Percentiles rank a stretch among this genome's conserved stretches.
Conservation (phyloP, 2,113 vertebrate species). For the Myiopsitta monachus region DNA sequence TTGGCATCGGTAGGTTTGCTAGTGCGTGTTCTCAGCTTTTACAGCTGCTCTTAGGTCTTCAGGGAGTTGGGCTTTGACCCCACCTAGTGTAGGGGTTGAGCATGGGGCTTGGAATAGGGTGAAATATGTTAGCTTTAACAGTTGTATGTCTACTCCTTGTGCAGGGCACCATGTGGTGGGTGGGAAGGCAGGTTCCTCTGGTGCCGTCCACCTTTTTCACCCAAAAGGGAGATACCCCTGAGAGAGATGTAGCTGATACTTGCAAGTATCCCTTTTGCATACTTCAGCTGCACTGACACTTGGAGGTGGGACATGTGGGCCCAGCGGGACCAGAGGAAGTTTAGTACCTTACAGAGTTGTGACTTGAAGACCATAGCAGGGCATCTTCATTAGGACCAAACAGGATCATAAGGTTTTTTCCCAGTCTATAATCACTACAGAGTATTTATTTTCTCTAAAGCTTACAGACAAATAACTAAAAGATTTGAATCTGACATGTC, state of each 20-base stretch:
- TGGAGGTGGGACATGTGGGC: not conserved
- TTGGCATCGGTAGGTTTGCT: fast-evolving
- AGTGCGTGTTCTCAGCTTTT: not conserved
- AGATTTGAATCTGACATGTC: not conserved
- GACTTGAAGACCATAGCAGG: not conserved
- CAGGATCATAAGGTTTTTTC: not conserved
- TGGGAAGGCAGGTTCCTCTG: not conserved
- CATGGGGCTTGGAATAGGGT: not conserved
- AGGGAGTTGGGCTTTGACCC: not conserved
- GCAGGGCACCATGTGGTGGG: not conserved
- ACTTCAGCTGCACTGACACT: not conserved
- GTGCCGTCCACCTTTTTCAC: not conserved
- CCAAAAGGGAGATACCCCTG: not conserved
- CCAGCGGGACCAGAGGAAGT: not conserved
- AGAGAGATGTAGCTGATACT: not conserved
- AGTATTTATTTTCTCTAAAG: not conserved
- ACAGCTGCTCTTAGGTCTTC: not conserved
- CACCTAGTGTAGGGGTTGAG: not conserved
- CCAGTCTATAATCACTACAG: not conserved
- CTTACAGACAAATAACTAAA: not conserved
- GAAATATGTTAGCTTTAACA: not conserved
- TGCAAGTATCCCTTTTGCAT: not conserved
- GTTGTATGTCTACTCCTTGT: not conserved
- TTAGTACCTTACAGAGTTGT: fast-evolving
- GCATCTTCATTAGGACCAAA: not conserved